phyloP scores from a whole-genome alignment of 2,797 vertebrate species.

The Sebastes hopkinsi region DNA sequence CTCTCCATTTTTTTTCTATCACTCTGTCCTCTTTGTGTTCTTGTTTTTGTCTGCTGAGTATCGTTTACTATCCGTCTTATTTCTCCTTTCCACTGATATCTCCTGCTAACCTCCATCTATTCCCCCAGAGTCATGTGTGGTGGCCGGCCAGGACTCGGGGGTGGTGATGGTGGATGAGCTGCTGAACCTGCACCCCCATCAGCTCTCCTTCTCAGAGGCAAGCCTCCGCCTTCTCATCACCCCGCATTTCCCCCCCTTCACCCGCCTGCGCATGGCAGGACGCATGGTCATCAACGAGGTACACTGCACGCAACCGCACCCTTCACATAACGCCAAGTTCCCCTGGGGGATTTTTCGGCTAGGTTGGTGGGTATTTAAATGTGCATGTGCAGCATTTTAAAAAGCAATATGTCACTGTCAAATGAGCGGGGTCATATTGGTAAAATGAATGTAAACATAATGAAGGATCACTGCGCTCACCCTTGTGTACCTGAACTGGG shows the following conservation, averaged over 20 bases:
- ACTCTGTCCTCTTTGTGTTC: neutral
- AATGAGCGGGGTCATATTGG: neutral
- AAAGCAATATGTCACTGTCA: neutral
- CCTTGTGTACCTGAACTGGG: neutral
- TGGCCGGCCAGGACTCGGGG: conserved; percentile 74
- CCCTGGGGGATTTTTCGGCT: neutral
- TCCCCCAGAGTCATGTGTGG: conserved; percentile 66
- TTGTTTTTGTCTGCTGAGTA: neutral
- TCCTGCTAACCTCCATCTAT: neutral
- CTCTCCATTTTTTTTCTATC: neutral
- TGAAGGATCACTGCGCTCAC: neutral
- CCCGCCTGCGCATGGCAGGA: conserved; percentile 77
- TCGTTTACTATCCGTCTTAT: neutral
- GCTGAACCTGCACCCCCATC: conserved; percentile 75
- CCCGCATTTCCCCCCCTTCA: conserved; percentile 69
- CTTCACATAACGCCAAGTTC: conserved; percentile 13
- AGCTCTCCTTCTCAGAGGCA: conserved; percentile 85
- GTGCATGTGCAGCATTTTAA: neutral
- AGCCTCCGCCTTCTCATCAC: conserved; percentile 79
- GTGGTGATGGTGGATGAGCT: conserved; percentile 85
- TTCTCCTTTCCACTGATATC: neutral
- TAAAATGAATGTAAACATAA: neutral
- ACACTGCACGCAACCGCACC: conserved; percentile 36
- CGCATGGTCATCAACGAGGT: conserved; percentile 81
- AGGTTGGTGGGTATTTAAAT: conserved; percentile 32